Percentiles rank a stretch among this genome's conserved stretches.
These are phyloP conservation scores for Blomia tropicalis DNA, from an alignment of 2,888 invertebrate species.

Conservation along the genomic window DNA sequence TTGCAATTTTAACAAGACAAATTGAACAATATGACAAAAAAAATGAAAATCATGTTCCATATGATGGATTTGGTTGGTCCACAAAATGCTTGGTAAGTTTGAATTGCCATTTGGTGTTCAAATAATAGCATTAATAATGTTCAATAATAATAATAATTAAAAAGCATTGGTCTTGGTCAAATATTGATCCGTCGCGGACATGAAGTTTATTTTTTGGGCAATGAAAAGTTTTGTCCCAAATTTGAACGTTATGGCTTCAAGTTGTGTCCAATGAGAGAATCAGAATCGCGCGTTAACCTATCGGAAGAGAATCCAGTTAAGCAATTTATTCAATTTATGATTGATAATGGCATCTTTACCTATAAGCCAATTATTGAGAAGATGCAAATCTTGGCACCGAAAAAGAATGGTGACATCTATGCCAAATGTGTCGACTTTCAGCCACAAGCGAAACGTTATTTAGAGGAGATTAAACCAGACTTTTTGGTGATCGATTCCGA, in stretches of 20 bases:
- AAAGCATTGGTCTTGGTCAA: constrained; percentile 9
- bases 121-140: too few species aligned
- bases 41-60: background rate
- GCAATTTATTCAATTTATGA: background rate
- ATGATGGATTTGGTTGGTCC: constrained; percentile 12
- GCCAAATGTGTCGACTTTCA: background rate
- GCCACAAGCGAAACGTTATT: background rate
- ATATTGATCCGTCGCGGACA: background rate
- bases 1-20: too few species aligned
- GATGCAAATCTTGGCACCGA: background rate
- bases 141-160: too few species aligned
- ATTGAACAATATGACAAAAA: background rate
- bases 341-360: background rate
- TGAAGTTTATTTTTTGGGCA: background rate
- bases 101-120: too few species aligned
- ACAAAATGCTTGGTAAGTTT: constrained; percentile 14
- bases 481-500: background rate
- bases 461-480: background rate
- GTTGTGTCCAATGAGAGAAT: background rate
- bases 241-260: background rate
- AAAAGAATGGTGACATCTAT: background rate
- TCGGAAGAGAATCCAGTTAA: background rate
- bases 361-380: background rate
- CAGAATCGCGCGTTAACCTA: background rate
- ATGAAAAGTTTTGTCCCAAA: background rate